Conservation (phyloP, 2,888 invertebrate species). For the Tipula lateralis region DNA sequence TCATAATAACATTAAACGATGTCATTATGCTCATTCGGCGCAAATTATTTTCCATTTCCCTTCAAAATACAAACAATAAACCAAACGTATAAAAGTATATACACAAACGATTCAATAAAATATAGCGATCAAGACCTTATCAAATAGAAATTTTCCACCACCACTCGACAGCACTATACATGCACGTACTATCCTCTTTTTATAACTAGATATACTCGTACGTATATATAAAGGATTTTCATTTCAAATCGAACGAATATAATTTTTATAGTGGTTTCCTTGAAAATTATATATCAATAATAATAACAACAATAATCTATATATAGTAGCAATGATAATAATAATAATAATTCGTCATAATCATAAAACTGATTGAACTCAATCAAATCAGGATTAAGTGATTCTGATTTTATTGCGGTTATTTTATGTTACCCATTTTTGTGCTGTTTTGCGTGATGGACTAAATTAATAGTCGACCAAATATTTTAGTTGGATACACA, state of each 20-base stretch:
- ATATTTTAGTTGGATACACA: background rate
- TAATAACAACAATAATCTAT: background rate
- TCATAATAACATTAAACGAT: background rate
- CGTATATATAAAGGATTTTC: background rate
- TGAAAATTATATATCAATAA: background rate
- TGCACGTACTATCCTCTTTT: background rate
- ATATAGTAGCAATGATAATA: background rate
- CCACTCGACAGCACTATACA: background rate
- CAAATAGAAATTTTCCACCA: background rate
- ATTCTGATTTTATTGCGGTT: background rate
- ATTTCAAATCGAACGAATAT: background rate
- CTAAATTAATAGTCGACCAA: background rate
- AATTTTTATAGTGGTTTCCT: constrained; percentile 19
- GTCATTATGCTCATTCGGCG: background rate
- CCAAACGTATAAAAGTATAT: background rate
- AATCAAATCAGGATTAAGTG: constrained; percentile 24
- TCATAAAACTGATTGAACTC: constrained; percentile 19
- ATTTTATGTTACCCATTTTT: background rate
- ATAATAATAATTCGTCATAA: background rate
- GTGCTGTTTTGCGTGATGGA: background rate
- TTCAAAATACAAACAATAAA: background rate
- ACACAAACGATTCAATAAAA: background rate
- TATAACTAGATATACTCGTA: background rate
- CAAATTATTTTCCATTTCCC: background rate
- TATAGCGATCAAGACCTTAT: background rate